phyloP scores from a whole-genome alignment of 2,797 vertebrate species.

The Halcyon badia region DNA sequence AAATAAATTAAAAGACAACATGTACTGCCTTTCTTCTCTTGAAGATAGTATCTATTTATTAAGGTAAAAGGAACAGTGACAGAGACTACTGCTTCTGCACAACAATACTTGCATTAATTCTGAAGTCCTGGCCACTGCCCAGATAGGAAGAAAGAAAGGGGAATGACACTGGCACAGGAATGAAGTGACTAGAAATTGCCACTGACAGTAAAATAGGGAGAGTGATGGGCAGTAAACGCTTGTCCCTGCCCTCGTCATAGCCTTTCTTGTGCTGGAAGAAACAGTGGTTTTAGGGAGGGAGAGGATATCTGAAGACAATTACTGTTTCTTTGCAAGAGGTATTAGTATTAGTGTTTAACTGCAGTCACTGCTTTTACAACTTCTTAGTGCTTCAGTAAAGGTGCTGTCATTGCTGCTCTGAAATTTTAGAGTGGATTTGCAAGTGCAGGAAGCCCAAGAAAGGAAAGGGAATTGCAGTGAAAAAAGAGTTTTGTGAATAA shows the following conservation, averaged over 20 bases:
- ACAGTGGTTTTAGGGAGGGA: slow-evolving; percentile 56
- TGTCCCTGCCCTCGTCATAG: slow-evolving; percentile 58
- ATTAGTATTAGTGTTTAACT: slow-evolving; percentile 61
- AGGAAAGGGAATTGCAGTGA: background rate
- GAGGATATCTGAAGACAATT: slow-evolving; percentile 54
- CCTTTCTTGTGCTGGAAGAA: slow-evolving; percentile 53
- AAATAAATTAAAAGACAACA: slow-evolving; percentile 59
- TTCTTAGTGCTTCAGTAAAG: slow-evolving; percentile 14
- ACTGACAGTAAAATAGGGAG: slow-evolving; percentile 62
- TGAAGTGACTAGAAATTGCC: slow-evolving; percentile 73
- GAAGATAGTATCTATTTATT: slow-evolving; percentile 53
- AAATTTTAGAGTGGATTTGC: slow-evolving; percentile 39
- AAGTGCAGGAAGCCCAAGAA: background rate
- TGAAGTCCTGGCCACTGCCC: slow-evolving; percentile 28
- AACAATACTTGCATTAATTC: slow-evolving; percentile 54
- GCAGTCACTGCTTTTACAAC: slow-evolving; percentile 48
- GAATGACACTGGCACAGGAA: slow-evolving; percentile 54
- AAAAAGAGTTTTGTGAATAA: background rate
- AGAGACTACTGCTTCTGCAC: slow-evolving; percentile 62
- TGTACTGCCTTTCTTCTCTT: background rate
- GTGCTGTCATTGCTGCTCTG: slow-evolving; percentile 15
- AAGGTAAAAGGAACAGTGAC: slow-evolving; percentile 52
- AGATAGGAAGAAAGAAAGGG: slow-evolving; percentile 18
- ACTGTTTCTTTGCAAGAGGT: slow-evolving; percentile 33
- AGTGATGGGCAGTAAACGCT: slow-evolving; percentile 48